These are phyloP conservation scores for Ischnura elegans DNA, from an alignment of 2,888 invertebrate genomes.

Conservation along the genomic window DNA sequence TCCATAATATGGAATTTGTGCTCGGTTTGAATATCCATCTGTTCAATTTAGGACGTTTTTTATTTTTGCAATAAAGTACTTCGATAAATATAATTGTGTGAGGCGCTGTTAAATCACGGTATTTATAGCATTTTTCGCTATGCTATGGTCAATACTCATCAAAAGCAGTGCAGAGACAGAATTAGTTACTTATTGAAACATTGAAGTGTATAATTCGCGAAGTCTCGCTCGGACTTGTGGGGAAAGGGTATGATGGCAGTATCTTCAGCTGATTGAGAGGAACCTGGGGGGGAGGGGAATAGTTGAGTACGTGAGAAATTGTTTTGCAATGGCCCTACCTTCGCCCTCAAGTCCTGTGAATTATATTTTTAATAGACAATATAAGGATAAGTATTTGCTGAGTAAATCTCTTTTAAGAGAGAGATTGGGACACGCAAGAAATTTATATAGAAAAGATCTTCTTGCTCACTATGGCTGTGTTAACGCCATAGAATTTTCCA, in stretches of 20 bases:
- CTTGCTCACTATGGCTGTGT: slow-evolving; percentile 96
- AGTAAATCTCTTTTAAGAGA: slow-evolving; percentile 82
- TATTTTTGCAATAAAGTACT: slow-evolving; percentile 22
- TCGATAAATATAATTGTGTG: slow-evolving; percentile 19
- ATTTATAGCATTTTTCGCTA: not conserved
- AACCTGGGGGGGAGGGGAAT: slow-evolving; percentile 66
- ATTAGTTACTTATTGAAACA: not conserved
- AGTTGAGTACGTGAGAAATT: slow-evolving; percentile 59
- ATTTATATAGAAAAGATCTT: slow-evolving; percentile 90
- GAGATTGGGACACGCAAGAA: slow-evolving; percentile 85
- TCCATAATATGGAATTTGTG: not conserved
- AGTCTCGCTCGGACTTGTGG: slow-evolving; percentile 64
- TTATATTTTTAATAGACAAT: slow-evolving; percentile 83
- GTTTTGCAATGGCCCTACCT: slow-evolving; percentile 77
- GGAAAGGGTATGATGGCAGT: slow-evolving; percentile 67
- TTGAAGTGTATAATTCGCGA: slow-evolving; percentile 1
- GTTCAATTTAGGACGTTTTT: not conserved
- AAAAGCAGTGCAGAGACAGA: not conserved
- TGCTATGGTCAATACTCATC: not conserved
- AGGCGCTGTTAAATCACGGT: not conserved
- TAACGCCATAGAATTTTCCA: slow-evolving; percentile 96
- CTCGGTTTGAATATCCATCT: not conserved
- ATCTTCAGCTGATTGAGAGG: slow-evolving; percentile 67
- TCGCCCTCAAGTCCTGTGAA: slow-evolving; percentile 81
- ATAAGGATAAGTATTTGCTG: slow-evolving; percentile 81